Evolutionary conservation across 2,113 vertebrate species (phyloP), one percentile per base, ranked within the genome.

Genomic region (Perccottus glenii): DNA sequence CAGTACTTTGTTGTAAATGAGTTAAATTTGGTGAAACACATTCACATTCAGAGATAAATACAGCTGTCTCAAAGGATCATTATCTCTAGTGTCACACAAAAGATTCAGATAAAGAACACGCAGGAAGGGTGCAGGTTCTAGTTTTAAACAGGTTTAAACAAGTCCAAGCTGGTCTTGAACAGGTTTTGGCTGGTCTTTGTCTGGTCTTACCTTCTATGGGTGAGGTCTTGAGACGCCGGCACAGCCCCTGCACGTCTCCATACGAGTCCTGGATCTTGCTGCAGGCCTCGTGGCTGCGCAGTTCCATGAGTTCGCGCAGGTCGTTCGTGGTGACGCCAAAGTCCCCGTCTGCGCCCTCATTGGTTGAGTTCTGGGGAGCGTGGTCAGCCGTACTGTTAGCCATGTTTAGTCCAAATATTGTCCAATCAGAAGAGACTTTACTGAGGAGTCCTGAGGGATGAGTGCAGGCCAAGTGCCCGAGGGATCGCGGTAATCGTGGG

Each of bases 221-320:
- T 0, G 96, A 95, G 1, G 96, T 98, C 82, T 96, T 96, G 75
- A 99, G 86, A 57, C 92, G 93, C 66, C 90, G 91, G 85, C 98
- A 99, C 86, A 99, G 81, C 6, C 88, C 94, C 70, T 93, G 91
- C 36, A 99, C 94, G 0, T 95, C 93, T 11, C 94, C 95, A 0
- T 93, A 96, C 19, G 63, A 82, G 36, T 93, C 90, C 0, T 49
- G 88, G 67, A 99, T 94, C 80, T 95, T 93, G 75, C 16, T 60
- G 4, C 96, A 91, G 0, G 95, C 96, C 77, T 98, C 97, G 0
- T 52, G 16, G 0, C 94, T 94, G 52, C 96, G 91, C 72, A 96
- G 92, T 80, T 98, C 96, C 98, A 99, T 99, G 75, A 99, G 90
- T 16, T 77, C 83, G 75, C 94, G 92, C 63, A 99, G 92, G 0